A percentile compares a stretch with the other conserved stretches of the same genome.
Evolutionary conservation across 2,888 invertebrate genomes (phyloP).

Genomic region (Eristalis arbustorum): DNA sequence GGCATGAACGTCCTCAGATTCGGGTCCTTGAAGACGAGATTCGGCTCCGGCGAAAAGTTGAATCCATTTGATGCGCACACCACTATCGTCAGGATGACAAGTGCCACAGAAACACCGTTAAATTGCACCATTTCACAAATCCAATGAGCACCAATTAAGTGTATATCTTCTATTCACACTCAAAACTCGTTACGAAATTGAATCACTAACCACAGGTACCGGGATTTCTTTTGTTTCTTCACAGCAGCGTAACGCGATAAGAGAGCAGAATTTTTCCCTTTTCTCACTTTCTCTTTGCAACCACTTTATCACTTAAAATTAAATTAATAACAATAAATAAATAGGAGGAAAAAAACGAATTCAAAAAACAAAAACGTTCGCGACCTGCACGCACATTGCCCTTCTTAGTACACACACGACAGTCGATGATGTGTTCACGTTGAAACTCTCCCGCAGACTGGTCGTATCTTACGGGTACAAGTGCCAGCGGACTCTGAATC

Average conservation of each 20-base stretch:
- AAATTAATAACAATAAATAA: slow-evolving; percentile 66
- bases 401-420: slow-evolving; percentile 21
- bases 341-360: slow-evolving; percentile 3
- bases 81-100: slow-evolving; percentile 46
- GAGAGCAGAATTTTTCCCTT: neutral
- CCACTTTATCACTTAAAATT: slow-evolving; percentile 67
- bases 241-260: neutral
- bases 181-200: neutral
- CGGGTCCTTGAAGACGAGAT: slow-evolving; percentile 74
- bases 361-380: slow-evolving; percentile 9
- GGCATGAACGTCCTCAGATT: slow-evolving; percentile 72
- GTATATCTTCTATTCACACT: neutral
- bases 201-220: slow-evolving; percentile 58
- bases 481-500: neutral
- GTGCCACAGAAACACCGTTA: slow-evolving; percentile 37
- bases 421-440: slow-evolving; percentile 44
- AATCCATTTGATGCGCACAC: slow-evolving; percentile 71
- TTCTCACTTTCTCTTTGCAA: slow-evolving; percentile 9
- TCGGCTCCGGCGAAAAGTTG: slow-evolving; percentile 77
- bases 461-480: slow-evolving; percentile 44
- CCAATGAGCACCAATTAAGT: neutral
- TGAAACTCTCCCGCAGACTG: slow-evolving; percentile 56
- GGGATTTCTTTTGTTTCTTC: neutral
- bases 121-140: slow-evolving; percentile 45
- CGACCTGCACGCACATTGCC: slow-evolving; percentile 56